Conservation (phyloP, 2,888 invertebrate genomes). For the Drosophila longiperda region DNA sequence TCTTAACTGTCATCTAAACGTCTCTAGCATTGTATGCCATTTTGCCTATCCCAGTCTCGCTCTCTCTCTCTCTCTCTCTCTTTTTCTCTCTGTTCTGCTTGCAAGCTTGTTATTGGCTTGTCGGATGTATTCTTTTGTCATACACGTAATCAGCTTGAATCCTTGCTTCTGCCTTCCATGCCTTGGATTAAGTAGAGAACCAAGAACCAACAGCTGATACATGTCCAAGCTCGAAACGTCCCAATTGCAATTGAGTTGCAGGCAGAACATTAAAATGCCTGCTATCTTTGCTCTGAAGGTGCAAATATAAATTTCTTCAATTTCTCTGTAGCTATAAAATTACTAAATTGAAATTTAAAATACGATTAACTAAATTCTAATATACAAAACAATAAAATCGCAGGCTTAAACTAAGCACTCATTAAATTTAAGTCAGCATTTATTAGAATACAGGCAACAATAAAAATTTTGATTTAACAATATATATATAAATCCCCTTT, state of each 20-base stretch:
- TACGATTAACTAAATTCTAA: neutral
- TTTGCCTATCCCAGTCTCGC: constrained; percentile 3
- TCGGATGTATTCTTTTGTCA: constrained; percentile 46
- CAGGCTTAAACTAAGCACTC: neutral
- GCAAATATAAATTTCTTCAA: neutral
- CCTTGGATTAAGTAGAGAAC: constrained; percentile 11
- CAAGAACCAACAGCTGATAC: constrained; percentile 1
- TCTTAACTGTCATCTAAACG: constrained; percentile 46
- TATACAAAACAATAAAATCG: too few species aligned
- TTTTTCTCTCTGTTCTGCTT: neutral
- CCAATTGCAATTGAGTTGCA: constrained; percentile 7
- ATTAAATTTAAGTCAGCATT: neutral
- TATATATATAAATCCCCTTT: neutral
- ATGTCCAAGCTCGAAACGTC: neutral
- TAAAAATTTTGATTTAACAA: neutral
- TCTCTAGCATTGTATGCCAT: constrained; percentile 12
- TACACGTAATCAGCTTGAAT: constrained; percentile 34
- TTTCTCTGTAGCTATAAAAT: neutral
- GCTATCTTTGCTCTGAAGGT: neutral
- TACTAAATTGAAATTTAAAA: neutral
- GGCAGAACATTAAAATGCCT: neutral
- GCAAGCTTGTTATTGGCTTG: constrained; percentile 58
- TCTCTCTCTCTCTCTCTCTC: neutral
- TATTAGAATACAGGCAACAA: neutral
- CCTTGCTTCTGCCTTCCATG: constrained; percentile 1